These are phyloP conservation scores for Notiomystis cincta DNA, from an alignment of 2,113 vertebrate species.

Conservation along the genomic window DNA sequence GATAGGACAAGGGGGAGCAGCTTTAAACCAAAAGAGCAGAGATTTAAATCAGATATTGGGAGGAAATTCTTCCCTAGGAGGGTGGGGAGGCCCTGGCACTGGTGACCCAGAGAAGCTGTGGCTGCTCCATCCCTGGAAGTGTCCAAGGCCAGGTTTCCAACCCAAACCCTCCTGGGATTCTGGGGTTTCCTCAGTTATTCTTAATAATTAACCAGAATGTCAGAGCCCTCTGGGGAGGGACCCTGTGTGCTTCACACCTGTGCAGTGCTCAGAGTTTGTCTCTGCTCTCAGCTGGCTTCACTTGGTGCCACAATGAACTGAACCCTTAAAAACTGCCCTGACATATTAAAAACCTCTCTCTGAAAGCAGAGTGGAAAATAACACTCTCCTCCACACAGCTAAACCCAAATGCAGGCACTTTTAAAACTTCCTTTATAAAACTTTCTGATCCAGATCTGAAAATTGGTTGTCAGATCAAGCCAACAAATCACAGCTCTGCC, in stretches of 20 bases:
- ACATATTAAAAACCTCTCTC: background rate
- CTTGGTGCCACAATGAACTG: background rate
- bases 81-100: background rate
- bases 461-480: conserved; percentile 47
- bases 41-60: background rate
- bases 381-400: background rate
- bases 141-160: background rate
- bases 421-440: background rate
- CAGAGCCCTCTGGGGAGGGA: background rate
- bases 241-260: background rate
- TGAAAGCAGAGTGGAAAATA: background rate
- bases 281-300: background rate
- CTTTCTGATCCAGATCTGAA: conserved; percentile 42
- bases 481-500: background rate
- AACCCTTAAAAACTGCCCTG: background rate
- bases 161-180: background rate
- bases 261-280: background rate
- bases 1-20: background rate
- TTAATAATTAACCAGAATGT: background rate
- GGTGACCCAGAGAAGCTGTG: background rate
- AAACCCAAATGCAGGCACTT: background rate
- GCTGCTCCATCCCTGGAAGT: background rate
- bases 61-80: background rate
- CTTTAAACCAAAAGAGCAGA: background rate
- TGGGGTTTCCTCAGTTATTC: background rate